These are phyloP conservation scores for Anguilla megastoma DNA, from an alignment of 2,797 vertebrate genomes.

Conservation along the genomic window DNA sequence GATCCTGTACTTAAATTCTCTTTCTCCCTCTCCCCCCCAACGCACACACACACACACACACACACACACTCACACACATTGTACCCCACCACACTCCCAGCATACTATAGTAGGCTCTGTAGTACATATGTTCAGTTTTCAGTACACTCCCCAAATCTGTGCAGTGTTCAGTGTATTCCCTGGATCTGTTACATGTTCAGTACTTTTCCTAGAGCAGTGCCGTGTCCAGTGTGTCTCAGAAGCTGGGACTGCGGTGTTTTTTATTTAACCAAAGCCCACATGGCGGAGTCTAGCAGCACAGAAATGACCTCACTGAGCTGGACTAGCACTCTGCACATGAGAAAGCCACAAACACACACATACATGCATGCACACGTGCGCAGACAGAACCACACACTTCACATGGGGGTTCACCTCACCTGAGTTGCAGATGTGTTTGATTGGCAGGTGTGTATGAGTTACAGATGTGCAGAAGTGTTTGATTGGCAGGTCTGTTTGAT, in stretches of 20 bases:
- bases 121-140: too few species aligned
- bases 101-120: too few species aligned
- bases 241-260: neutral
- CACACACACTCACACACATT: too few species aligned
- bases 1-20: neutral
- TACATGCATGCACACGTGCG: neutral
- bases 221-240: neutral
- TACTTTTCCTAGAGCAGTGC: neutral
- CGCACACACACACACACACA: too few species aligned
- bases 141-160: too few species aligned
- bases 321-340: constrained; percentile 12
- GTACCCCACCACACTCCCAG: neutral
- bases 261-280: neutral
- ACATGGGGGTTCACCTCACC: too few species aligned
- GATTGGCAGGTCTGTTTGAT: neutral
- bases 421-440: neutral
- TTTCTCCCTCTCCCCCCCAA: neutral
- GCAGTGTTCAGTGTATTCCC: neutral
- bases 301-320: neutral
- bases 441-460: neutral
- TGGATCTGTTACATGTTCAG: neutral
- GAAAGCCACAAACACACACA: neutral
- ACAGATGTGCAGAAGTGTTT: constrained; percentile 3
- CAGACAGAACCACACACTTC: neutral
- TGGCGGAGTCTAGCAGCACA: neutral